Base-by-base conservation (phyloP, 2,113 vertebrate genomes). In the Stegastes partitus region DNA sequence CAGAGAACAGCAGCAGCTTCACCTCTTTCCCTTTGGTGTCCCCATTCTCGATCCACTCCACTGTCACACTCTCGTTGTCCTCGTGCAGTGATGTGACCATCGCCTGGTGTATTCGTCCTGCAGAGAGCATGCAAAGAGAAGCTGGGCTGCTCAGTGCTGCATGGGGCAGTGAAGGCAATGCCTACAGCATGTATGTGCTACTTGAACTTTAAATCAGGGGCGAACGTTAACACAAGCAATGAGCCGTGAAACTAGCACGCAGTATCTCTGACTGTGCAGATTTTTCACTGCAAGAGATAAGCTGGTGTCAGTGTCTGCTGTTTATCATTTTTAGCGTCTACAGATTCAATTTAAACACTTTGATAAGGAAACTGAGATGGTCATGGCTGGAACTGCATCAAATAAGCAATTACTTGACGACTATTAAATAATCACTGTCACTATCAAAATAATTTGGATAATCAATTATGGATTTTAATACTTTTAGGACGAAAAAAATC, bases 1-100 rank as follows among this genome's bases (percentile, higher is more conserved):
- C 25, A 1, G 19, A 65, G 62, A 50, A 3, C 31, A n/a, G 11
- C 6, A 9, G 58, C 44, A 34, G 57, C 8, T 50, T 22, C 91
- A 97, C 97, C 95, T 98, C 97, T 94, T 99, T 98, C 70, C 97
- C 97, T 95, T 99, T 99, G 79, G 97, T 98, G 90, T 98, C 97
- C 49, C 97, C 97, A 88, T 98, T 99, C 95, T 99, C 97, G 86
- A 98, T 98, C 97, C 97, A 98, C 82, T 99, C 97, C 85, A 99
- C 97, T 4, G 97, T 99, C 85, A 98, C 96, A 3, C 97, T 97
- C 79, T 98, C 97, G 31, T 97, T 97, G 90, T 98, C 96, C 81
- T 97, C 96, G 76, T 98, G 97, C 79, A 98, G 92, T 0, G 97
- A 98, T 5, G 97, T 99, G 83, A 99, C 97, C 97, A 99, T 99